Conservation (phyloP, 1,140 invertebrate genomes). For the Saccostrea echinata region DNA sequence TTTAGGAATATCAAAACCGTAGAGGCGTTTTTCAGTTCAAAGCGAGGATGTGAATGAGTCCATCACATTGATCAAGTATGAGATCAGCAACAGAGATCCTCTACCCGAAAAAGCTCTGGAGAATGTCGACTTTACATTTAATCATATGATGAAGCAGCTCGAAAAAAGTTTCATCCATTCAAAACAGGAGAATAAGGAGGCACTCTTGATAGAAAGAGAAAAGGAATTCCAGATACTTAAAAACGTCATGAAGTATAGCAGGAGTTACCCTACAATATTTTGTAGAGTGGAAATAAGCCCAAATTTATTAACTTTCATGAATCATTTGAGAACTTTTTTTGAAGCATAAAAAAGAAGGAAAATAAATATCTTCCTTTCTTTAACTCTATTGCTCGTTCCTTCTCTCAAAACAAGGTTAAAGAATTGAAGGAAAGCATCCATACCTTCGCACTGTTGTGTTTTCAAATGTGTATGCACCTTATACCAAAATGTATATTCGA, state of each 20-base stretch:
- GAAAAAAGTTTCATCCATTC: neutral
- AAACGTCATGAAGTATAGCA: neutral
- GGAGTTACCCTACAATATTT: neutral
- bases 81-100: neutral
- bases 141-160: neutral
- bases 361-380: neutral
- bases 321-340: slow-evolving; percentile 9
- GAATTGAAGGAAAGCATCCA: neutral
- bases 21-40: neutral
- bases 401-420: neutral
- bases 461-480: slow-evolving; percentile 11
- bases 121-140: neutral
- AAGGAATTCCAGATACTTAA: slow-evolving; percentile 1
- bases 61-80: neutral
- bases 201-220: neutral
- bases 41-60: neutral
- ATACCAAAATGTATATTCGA: slow-evolving; percentile 8
- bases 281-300: neutral
- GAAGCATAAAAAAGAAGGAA: neutral
- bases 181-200: neutral
- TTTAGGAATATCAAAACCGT: slow-evolving; percentile 6
- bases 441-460: neutral
- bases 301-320: neutral
- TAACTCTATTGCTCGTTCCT: neutral
- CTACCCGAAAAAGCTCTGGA: neutral